Conservation (phyloP, 1,140 invertebrate species). For the Helicoverpa armigera region DNA sequence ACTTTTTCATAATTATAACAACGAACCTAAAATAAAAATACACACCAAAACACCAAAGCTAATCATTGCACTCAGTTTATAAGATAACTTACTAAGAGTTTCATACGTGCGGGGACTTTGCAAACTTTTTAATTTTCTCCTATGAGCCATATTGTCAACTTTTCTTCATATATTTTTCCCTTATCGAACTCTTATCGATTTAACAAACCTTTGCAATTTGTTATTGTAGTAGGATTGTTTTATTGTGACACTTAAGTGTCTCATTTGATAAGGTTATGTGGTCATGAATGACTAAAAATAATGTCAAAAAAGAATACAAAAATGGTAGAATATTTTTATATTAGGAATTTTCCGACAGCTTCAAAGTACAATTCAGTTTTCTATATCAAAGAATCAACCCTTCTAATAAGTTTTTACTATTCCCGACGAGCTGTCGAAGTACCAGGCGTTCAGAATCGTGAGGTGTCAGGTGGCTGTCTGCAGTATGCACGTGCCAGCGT, state of each 20-base stretch:
- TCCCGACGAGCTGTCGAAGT: constrained; percentile 5
- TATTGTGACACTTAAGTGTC: too few relatives aligned
- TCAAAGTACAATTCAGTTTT: too few relatives aligned
- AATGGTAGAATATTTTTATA: too few relatives aligned
- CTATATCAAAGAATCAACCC: neutral
- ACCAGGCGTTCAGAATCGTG: constrained; percentile 49
- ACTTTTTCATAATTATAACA: too few relatives aligned
- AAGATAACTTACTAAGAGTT: constrained; percentile 21
- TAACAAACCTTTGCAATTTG: neutral
- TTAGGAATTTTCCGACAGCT: too few relatives aligned
- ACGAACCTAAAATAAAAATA: neutral
- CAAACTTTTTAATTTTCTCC: constrained; percentile 41
- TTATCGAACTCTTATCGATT: neutral
- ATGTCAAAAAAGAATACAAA: too few relatives aligned
- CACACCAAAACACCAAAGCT: neutral
- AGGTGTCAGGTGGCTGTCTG: constrained; percentile 52
- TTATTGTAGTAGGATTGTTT: neutral
- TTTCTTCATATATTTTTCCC: constrained; percentile 6
- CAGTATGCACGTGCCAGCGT: constrained; percentile 65
- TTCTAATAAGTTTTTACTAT: neutral
- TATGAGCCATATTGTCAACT: constrained; percentile 20
- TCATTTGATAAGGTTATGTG: too few relatives aligned
- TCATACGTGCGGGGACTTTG: constrained; percentile 26
- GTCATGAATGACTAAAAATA: too few relatives aligned
- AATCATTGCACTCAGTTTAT: constrained; percentile 17